Base-by-base conservation (phyloP, 2,888 invertebrate genomes). In the Leptinotarsa tumamoca region DNA sequence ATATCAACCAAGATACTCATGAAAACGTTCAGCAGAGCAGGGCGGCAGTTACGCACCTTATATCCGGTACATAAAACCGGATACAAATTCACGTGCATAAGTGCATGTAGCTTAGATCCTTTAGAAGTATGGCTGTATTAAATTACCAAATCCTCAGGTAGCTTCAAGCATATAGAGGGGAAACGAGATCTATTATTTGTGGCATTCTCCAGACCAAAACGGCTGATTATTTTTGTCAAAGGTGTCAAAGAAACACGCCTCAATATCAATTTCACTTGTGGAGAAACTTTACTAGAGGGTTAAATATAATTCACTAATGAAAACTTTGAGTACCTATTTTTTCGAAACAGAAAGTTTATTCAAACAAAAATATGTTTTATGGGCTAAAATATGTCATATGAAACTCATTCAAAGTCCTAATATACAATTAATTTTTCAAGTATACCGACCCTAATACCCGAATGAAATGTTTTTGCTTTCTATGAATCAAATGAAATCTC, bases 51-150 rank as follows among this genome's bases (percentile, higher is more conserved):
- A 79, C 82, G 79, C 81, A 83, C 83, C 84, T 84, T 83, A 81
- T 83, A 84, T 85, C 85, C 85, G 84, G 83, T 82, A 78, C 73
- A 63, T 51, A 56, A 56, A 74, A 83, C 83, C 82, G 83, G 83
- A 82, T 80, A 77, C 72, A 75, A 74, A 15, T 78, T 79, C 83
- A 82, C 81, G 81, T 82, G 82, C 79, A 80, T 77, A 79, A 81
- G 80, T 80, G 80, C 81, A 79, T 77, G 74, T 71, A 78, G 73
- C 80, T 77, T 75, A 80, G 71, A 80, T 80, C 79, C 77, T 78
- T 52, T 73, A 56, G 63, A 66, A 67, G 51, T 67, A 21, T 67
- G 52, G 63, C 63, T 71, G 71, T 75, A 70, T 78, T 67, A 67
- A 75, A 75, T 78, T 78, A 75, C 78, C 54, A 43, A 68, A 75